Conservation (phyloP, 2,888 invertebrate genomes). For the Melinopterus prodromus region DNA sequence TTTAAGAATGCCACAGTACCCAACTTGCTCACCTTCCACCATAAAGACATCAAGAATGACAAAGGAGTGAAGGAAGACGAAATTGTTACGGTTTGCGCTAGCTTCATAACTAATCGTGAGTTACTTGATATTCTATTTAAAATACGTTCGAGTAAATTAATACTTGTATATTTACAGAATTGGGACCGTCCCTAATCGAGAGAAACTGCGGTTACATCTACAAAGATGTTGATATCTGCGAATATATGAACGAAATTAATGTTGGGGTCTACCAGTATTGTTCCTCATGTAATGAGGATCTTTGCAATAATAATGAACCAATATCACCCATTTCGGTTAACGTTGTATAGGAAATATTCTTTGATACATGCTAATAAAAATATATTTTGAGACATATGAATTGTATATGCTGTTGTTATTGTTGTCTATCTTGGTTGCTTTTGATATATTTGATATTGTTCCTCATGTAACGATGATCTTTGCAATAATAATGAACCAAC, state of each 20-base stretch:
- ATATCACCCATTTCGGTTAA: not conserved
- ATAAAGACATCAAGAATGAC: not conserved
- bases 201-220: constrained; percentile 27
- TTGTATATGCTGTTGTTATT: too few species aligned
- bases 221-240: constrained; percentile 26
- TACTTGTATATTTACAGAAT: constrained; percentile 1
- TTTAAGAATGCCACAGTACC: not conserved
- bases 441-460: too few species aligned
- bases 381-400: too few species aligned
- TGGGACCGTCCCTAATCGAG: not conserved
- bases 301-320: constrained; percentile 17
- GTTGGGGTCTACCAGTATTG: not conserved
- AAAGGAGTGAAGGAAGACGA: not conserved
- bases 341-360: not conserved
- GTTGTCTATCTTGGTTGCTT: too few species aligned
- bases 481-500: constrained; percentile 15
- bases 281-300: constrained; percentile 11
- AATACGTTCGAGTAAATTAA: not conserved
- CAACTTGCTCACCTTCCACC: not conserved
- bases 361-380: too few species aligned
- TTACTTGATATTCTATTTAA: not conserved
- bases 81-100: constrained; percentile 24
- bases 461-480: constrained; percentile 14
- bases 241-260: constrained; percentile 13
- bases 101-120: not conserved